A percentile compares a stretch with the other conserved stretches of the same genome.
These are phyloP conservation scores for Oithona nana DNA, from an alignment of 2,888 invertebrate species.

Conservation along the genomic window DNA sequence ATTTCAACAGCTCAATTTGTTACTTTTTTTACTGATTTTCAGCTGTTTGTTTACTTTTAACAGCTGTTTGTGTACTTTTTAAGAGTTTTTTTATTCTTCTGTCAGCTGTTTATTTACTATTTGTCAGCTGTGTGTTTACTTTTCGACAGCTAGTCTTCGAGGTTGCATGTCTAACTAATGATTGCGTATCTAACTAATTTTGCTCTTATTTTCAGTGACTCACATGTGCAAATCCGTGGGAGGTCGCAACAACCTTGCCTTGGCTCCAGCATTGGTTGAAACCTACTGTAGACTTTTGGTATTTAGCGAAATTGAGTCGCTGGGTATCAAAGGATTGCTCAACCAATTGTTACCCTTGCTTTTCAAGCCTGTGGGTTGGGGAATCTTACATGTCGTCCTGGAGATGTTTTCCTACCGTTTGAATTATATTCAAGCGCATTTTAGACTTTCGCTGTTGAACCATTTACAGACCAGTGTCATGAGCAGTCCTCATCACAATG, in stretches of 20 bases:
- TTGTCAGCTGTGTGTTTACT: no score
- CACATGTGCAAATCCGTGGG: constrained; percentile 78
- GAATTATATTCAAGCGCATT: constrained; percentile 90
- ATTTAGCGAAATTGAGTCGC: constrained; percentile 86
- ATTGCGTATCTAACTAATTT: no score
- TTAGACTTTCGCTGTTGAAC: constrained; percentile 33
- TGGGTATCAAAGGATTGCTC: constrained; percentile 89
- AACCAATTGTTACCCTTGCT: constrained; percentile 40
- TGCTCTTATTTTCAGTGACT: no score
- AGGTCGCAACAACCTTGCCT: constrained; percentile 42
- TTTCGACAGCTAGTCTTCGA: no score
- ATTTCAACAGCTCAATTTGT: no score
- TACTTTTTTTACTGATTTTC: no score
- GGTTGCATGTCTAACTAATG: no score
- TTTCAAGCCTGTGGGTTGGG: constrained; percentile 82
- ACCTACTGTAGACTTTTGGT: constrained; percentile 81
- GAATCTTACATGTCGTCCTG: constrained; percentile 76
- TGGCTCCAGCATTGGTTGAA: constrained; percentile 63
- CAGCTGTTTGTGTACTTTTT: no score
- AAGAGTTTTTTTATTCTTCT: no score
- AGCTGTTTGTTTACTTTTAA: no score
- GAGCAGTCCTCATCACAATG: no score
- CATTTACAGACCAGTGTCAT: background rate
- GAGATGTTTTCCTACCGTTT: constrained; percentile 94
- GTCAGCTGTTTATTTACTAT: no score